Base-by-base conservation (phyloP, 2,888 invertebrate species). In the Nomada flava region DNA sequence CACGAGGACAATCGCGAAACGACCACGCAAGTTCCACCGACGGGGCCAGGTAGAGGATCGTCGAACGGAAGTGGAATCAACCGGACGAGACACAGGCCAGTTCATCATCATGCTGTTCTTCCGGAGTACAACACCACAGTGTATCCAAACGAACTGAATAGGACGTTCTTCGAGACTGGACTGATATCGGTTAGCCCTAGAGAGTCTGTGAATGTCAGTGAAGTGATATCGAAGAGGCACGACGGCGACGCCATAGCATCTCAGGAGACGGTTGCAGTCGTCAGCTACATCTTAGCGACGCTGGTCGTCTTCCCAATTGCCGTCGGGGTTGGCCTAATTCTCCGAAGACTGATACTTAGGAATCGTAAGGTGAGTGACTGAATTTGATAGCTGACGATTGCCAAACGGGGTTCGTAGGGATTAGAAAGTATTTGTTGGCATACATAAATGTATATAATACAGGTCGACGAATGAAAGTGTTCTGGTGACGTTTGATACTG, bases 221-320 rank as follows among this genome's bases (percentile, higher is more conserved):
- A 93, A 86, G 93, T 93, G 86, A 91, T 93, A 83, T 91, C 92
- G 64, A 92, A 91, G 83, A 88, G 92, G 57, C 93, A 93, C 90
- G 92, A 93, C 82, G 92, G 91, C 59, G 93, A 93, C 85, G 88
- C 91, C 36, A 91, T 93, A 50, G 93, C 91, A 26, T 91, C 91
- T 11, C 93, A 93, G 81, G 93, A 93, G 76, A 93, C 93, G 26
- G 92, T 93, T n/a, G 92, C 93, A 47, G 92, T 94, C 52, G 93
- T 94, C 83, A 93, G 94, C 79, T 94, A 94, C 87, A 93, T 94
- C 67, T 88, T 94, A 69, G 94, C 94, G 26, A 94, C 94, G 42
- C 91, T 94, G 80, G 93, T 94, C 73, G 92, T 94, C 60, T 93
- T 94, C 83, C 94, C 94, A 52, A 92, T 94, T 74, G 93, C 94